Evolutionary conservation across 2,113 vertebrate genomes (phyloP).

Genomic region (Ceyx melanurus): DNA sequence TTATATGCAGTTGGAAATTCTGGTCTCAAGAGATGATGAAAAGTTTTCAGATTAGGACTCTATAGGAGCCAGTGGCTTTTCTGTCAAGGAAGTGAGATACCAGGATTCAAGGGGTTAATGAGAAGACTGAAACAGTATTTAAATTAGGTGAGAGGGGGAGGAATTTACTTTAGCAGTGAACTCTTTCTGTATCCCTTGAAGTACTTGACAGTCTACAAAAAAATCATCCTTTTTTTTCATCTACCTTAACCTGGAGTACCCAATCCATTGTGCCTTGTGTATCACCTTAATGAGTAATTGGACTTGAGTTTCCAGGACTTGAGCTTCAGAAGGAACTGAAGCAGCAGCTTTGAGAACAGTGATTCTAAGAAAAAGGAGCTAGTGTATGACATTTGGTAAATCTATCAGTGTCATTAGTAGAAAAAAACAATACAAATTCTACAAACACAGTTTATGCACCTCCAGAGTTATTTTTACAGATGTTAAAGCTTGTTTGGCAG

Average conservation of each 20-base stretch:
- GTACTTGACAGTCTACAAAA: background rate
- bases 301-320: background rate
- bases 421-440: background rate
- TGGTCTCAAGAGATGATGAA: background rate
- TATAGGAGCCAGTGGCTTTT: rapidly evolving
- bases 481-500: background rate
- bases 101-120: background rate
- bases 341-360: background rate
- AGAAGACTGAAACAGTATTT: background rate
- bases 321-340: background rate
- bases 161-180: background rate
- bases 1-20: background rate
- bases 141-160: background rate
- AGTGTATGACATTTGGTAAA: background rate
- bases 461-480: background rate
- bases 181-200: background rate
- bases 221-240: background rate
- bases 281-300: background rate
- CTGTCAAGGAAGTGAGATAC: background rate
- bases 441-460: background rate
- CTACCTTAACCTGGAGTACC: background rate
- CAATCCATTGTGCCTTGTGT: background rate
- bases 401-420: background rate
- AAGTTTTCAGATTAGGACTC: background rate
- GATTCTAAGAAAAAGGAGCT: background rate